Evolutionary conservation across 2,113 vertebrate genomes (phyloP), one percentile per base, ranked within the genome.

Genomic region (Tragelaphus strepsiceros): DNA sequence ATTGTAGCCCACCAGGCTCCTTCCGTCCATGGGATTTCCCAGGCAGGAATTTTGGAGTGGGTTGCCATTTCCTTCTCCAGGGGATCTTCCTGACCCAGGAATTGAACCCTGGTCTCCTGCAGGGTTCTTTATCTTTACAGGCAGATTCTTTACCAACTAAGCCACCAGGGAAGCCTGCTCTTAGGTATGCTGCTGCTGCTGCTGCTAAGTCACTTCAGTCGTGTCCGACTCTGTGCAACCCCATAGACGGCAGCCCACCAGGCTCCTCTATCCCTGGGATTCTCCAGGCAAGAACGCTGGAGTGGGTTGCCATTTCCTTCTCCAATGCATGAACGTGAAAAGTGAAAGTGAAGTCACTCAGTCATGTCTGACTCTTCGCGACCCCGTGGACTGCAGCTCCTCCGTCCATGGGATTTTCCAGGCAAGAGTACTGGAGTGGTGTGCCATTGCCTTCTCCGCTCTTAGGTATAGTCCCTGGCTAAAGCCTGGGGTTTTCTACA

Each of bases 281-380:
- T 26, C 24, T 59, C 58, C 58, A 59, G 24, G 58, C 24, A 12
- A 59, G 58, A 59, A 12, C 24, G 12, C 24, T 59, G 58, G 58
- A 59, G 58, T 59, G 58, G 58, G 11, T 28, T 61, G 59, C 59
- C 59, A 61, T 61, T 61, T 61, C 59, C 59, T 28, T 61, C 59
- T 28, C 26, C 59, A 61, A 0, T 28, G 59, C 26, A 28, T 13
- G 26, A 61, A 61, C 6, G 26, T 61, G 59, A 61, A 61, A 61
- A 61, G 59, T 61, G 59, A 30, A 30, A 61, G 12, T 30, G 26
- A 61, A 61, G 26, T 61, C 5, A 2, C 26, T 59, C 24, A 59
- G 58, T 59, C 0, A 0, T 59, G 58, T 28, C 58, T 0, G 0
- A 59, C 58, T 59, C 24, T 59, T 59, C 2, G 0, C 0, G 1